Evolutionary conservation across 2,888 invertebrate species (phyloP), one percentile per base, ranked within the genome.

Genomic region (Drosophila aldrichi): DNA sequence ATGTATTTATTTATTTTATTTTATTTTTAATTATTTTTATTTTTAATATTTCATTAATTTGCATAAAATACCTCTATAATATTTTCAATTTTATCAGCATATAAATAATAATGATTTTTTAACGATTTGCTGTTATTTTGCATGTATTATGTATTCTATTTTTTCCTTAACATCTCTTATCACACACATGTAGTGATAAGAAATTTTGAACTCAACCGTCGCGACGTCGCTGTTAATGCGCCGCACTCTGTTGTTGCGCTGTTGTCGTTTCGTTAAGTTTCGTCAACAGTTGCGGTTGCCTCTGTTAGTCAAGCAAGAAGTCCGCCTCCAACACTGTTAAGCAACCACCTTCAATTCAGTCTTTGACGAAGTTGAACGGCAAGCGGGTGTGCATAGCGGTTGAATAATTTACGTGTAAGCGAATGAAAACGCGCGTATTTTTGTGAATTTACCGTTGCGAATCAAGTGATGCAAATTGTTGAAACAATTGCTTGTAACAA

Each of bases 181-280:
- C 52, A 25, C 22, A 9, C 4, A 0, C 5, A 48, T 20, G 6
- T 4, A 0, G 16, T 66, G 76, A 77, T 77, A 79, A 74, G 74
- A 69, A 14, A n/a, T 14, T 66, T 76, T 49, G 14, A 60, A 77
- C 41, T 20, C 10, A 77, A 55, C 59, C 36, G 63, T 10, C 57
- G 16, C 29, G 36, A 6, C 8, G 14, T n/a, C n/a, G 16, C 70
- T 69, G 61, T 58, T 59, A 44, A 40, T 3, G 1, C 1, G 9
- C 2, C 8, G 2, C 10, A 3, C 14, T 8, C 46, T 57, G 65
- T 56, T 61, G 77, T 65, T 65, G 68, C 29, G 22, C 49, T 52
- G 74, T 40, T 18, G 29, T 40, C 58, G 66, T 38, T 41, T 77
- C 76, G 79, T 79, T 54, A 70, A 77, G 76, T 65, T 79, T 69